Conservation (phyloP, 2,797 vertebrate species). For the Myotis daubentonii region DNA sequence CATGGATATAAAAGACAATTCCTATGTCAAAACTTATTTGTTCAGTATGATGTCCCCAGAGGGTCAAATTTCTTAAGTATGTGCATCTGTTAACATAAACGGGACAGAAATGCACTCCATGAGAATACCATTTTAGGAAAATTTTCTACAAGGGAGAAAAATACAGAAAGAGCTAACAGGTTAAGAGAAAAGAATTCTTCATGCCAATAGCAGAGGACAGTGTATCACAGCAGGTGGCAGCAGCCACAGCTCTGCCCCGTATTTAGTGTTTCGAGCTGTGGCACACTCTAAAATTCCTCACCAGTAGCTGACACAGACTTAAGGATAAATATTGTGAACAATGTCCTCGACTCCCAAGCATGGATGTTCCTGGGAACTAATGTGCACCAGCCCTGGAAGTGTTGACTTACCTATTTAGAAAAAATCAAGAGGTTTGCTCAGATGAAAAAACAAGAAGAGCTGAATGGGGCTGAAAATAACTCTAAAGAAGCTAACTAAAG, state of each 20-base stretch:
- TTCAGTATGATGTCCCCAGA: neutral
- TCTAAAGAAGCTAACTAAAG: neutral
- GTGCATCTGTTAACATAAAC: neutral
- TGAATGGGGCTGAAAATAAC: neutral
- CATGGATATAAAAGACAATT: neutral
- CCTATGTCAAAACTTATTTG: neutral
- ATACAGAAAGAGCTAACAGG: neutral
- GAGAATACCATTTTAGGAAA: conserved; percentile 10
- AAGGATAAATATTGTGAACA: neutral
- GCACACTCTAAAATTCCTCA: neutral
- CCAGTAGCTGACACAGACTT: neutral
- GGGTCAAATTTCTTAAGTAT: conserved; percentile 31
- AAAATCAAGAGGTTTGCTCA: neutral
- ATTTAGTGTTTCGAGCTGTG: neutral
- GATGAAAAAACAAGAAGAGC: neutral
- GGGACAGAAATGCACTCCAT: neutral
- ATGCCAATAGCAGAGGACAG: neutral
- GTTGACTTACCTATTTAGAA: neutral
- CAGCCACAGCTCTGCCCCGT: neutral
- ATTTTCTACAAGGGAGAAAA: neutral
- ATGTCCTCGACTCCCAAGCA: neutral
- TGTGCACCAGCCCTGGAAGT: neutral
- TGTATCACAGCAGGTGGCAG: neutral
- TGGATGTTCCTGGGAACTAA: neutral
- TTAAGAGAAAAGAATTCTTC: neutral